These are phyloP conservation scores for Elanus axillaris DNA, from an alignment of 2,113 vertebrate species.

Conservation along the genomic window DNA sequence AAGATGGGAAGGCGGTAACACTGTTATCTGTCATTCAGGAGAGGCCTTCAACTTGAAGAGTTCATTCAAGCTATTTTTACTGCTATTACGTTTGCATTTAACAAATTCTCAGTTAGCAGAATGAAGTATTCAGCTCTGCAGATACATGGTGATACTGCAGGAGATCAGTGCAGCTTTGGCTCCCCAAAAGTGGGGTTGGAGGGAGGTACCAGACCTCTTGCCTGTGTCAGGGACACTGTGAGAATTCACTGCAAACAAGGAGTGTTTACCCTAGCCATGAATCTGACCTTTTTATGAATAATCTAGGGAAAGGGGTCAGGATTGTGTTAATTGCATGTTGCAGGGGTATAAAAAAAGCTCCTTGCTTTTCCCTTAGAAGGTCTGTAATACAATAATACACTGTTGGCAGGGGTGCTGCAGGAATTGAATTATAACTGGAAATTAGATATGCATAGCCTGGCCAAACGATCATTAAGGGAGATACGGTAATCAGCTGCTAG, in stretches of 20 bases:
- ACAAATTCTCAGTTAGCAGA: background rate
- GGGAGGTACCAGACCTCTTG: background rate
- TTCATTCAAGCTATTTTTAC: background rate
- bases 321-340: background rate
- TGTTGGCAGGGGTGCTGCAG: slow-evolving; percentile 56
- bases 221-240: background rate
- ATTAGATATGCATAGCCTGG: slow-evolving; percentile 51
- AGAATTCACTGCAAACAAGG: background rate
- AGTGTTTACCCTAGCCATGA: background rate
- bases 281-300: background rate
- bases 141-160: background rate
- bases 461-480: slow-evolving; percentile 62
- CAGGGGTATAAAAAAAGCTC: background rate
- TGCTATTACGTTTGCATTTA: background rate
- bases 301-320: background rate
- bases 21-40: background rate
- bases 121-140: background rate
- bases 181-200: background rate
- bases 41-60: background rate
- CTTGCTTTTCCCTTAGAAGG: background rate
- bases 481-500: slow-evolving; percentile 45
- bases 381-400: slow-evolving; percentile 18
- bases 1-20: background rate
- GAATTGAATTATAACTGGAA: slow-evolving; percentile 55
- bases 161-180: background rate